phyloP scores from a whole-genome alignment of 2,797 vertebrate genomes.

The Tolypeutes matacus region DNA sequence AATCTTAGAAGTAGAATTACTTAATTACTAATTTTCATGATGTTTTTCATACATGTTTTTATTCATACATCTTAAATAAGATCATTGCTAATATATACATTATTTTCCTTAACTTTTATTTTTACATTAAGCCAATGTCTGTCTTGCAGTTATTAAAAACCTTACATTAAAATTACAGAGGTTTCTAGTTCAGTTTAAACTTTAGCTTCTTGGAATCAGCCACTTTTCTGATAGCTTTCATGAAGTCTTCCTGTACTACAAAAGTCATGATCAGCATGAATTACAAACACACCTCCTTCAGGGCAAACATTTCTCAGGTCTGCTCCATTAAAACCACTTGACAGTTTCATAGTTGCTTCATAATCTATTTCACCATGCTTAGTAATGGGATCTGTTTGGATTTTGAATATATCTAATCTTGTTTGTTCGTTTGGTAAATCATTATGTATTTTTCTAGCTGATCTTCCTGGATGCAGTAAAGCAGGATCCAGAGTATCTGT shows the following conservation, averaged over 20 bases:
- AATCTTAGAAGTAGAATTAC: constrained; percentile 82
- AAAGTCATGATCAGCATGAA: constrained; percentile 96
- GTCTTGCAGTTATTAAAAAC: constrained; percentile 81
- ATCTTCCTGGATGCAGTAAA: constrained; percentile 94
- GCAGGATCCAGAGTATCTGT: constrained; percentile 98
- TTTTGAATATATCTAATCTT: constrained; percentile 98
- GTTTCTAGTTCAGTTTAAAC: constrained; percentile 92
- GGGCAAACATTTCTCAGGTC: constrained; percentile 99
- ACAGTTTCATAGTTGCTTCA: constrained; percentile 98
- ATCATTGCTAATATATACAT: constrained; percentile 85
- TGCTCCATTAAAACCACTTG: constrained; percentile 97
- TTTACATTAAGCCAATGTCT: constrained; percentile 80
- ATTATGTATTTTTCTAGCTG: constrained; percentile 99
- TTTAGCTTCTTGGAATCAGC: constrained; percentile 98
- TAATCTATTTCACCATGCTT: constrained; percentile 99
- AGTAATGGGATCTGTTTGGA: constrained; percentile 96
- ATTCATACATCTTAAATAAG: constrained; percentile 78
- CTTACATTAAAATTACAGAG: constrained; percentile 89
- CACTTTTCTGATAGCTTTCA: constrained; percentile 98
- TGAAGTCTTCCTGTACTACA: constrained; percentile 98
- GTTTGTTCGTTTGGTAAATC: constrained; percentile 99
- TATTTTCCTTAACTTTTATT: constrained; percentile 82
- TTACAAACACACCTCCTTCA: constrained; percentile 98
- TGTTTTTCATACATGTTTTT: constrained; percentile 77
- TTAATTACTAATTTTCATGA: constrained; percentile 74